Evolutionary conservation across 1,140 invertebrate species (phyloP), one percentile per base, ranked within the genome.

Genomic region (Anadara kagoshimensis): DNA sequence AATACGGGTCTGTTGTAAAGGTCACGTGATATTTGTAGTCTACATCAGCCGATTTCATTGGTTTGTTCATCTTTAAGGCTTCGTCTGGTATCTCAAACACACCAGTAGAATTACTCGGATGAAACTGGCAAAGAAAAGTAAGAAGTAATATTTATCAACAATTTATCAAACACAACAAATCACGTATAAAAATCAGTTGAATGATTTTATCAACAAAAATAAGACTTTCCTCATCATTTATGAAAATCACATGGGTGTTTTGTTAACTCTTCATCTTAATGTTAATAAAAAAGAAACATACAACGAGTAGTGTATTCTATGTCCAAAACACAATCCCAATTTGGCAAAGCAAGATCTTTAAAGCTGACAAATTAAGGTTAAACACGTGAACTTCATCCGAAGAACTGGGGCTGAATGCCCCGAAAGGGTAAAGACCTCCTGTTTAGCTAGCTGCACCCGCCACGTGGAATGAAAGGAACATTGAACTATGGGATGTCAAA

Each of bases 41-140:
- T 43, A 8, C 47, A 36, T 36, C 29, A 7, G n/a, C 44, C 41
- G 18, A 0, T 24, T 44, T 7, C 14, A 29, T 24, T 11, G 74
- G 76, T 26, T 41, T 51, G 26, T 72, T 24, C 8, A 81, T 78
- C 51, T 72, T 49, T 41, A 81, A 29, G 12, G 75, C 79, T 53
- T 76, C 72, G 2, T 71, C 61, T 12, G 79, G 79, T 16, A 81
- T 75, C 47, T 81, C 79, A 58, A 56, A 81, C 18, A 70, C 57
- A n/a, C 57, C 41, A 0, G 47, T 26, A 8, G 16, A 59, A 18
- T 22, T 45, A 12, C 45, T 41, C n/a, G 70, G 70, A 53, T 70
- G 59, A 49, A 73, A 69, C 69, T 73, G 59, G n/a, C n/a, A 16
- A 57, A 51, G 49, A 16, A 18, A 51, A 36, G 1, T 3, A 57